Percentiles rank a stretch among this genome's conserved stretches.
Conservation (phyloP, 2,113 vertebrate species). For the Reinhardtius hippoglossoides region DNA sequence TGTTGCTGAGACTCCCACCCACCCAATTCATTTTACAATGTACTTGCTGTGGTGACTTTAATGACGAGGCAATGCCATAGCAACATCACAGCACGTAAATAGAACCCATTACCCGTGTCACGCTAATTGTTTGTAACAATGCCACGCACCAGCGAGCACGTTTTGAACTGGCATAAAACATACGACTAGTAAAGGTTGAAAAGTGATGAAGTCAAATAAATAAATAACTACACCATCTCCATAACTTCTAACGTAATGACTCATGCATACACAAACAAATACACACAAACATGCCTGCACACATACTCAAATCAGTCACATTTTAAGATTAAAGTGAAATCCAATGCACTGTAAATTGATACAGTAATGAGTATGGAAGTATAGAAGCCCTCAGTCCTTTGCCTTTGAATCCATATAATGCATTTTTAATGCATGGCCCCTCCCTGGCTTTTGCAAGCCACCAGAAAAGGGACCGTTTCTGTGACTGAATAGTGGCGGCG, state of each 20-base stretch:
- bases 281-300: neutral
- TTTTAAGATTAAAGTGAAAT: conserved; percentile 21
- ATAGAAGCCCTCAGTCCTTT: conserved; percentile 23
- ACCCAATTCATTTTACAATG: neutral
- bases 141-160: neutral
- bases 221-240: conserved; percentile 19
- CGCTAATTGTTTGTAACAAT: conserved; percentile 1
- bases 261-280: neutral
- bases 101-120: neutral
- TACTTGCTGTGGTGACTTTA: neutral
- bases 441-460: conserved; percentile 20
- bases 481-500: conserved; percentile 13
- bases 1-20: neutral
- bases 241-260: conserved; percentile 4
- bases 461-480: neutral
- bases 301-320: neutral
- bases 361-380: conserved; percentile 34
- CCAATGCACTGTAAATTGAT: conserved; percentile 18
- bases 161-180: neutral
- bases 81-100: neutral
- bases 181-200: conserved; percentile 14
- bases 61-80: neutral
- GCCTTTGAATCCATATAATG: conserved; percentile 44
- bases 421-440: conserved; percentile 45
- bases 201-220: conserved; percentile 15